phyloP scores from a whole-genome alignment of 2,888 invertebrate genomes.

The Orchesellides sinensis region DNA sequence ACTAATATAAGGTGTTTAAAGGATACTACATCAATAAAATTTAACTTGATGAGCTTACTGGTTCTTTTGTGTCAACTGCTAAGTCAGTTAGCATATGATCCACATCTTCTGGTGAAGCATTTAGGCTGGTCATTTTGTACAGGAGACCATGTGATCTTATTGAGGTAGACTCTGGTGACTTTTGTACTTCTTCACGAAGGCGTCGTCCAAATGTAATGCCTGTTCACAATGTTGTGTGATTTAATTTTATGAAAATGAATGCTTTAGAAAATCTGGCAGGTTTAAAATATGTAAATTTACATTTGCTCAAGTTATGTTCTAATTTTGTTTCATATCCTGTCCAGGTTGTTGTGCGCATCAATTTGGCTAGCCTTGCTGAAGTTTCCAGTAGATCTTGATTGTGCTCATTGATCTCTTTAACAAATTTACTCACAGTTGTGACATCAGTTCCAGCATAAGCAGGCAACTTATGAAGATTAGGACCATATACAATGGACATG shows the following conservation, averaged over 20 bases:
- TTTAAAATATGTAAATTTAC: not conserved
- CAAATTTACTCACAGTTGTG: not conserved
- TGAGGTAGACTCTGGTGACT: constrained; percentile 28
- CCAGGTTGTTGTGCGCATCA: not conserved
- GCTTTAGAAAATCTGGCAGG: not conserved
- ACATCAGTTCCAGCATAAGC: not conserved
- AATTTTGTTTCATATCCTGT: constrained; percentile 2
- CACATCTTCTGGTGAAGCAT: not conserved
- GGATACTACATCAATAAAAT: not conserved
- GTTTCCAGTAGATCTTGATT: constrained; percentile 19
- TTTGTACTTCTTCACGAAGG: constrained; percentile 8
- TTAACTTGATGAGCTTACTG: constrained; percentile 24
- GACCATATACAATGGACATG: constrained; percentile 16
- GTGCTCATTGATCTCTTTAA: constrained; percentile 15
- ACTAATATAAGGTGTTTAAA: too few relatives aligned
- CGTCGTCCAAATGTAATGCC: not conserved
- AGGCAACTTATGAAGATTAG: not conserved
- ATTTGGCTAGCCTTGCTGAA: constrained; percentile 15
- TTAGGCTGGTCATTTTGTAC: constrained; percentile 7
- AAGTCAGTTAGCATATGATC: constrained; percentile 35
- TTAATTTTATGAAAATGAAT: too few relatives aligned
- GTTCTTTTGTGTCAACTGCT: constrained; percentile 40
- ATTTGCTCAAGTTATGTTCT: constrained; percentile 3
- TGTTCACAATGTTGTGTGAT: not conserved
- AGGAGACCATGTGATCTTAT: constrained; percentile 26